Conservation (phyloP, 2,888 invertebrate species). For the Scaptomyza polygonia region DNA sequence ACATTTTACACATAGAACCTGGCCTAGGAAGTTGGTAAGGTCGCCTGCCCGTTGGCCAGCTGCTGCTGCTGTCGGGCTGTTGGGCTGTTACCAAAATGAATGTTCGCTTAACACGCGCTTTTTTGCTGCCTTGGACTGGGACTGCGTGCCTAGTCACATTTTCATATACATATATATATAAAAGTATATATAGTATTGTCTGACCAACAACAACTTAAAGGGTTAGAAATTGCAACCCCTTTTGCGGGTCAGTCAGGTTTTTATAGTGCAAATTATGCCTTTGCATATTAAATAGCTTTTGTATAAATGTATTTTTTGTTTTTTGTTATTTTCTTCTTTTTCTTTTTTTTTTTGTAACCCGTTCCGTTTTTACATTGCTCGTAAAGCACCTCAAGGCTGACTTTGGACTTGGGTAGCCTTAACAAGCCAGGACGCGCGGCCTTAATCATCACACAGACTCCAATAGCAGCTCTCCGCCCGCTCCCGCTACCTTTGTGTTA, state of each 20-base stretch:
- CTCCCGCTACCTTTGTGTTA: constrained; percentile 30
- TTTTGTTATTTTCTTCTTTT: no score
- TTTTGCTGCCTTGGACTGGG: constrained; percentile 8
- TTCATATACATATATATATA: constrained; percentile 44
- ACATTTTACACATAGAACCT: constrained; percentile 49
- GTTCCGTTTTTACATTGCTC: constrained; percentile 20
- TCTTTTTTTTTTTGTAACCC: constrained; percentile 1
- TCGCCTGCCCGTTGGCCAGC: constrained; percentile 34
- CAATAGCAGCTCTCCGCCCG: background rate
- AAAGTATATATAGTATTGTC: background rate
- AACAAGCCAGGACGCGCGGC: constrained; percentile 44
- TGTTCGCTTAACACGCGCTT: constrained; percentile 71
- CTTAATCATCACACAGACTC: constrained; percentile 57
- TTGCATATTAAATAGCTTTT: constrained; percentile 75
- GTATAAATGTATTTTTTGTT: background rate
- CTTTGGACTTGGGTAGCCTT: constrained; percentile 20
- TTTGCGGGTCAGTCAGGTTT: constrained; percentile 23
- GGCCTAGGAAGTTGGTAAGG: constrained; percentile 11
- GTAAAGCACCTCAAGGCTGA: constrained; percentile 46
- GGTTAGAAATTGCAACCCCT: constrained; percentile 73
- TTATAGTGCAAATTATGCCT: constrained; percentile 72
- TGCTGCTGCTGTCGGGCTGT: constrained; percentile 24
- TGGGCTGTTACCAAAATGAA: constrained; percentile 64
- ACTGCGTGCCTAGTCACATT: constrained; percentile 68
- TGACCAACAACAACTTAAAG: constrained; percentile 42